Conservation (phyloP, 2,888 invertebrate species). For the Elegia similella region DNA sequence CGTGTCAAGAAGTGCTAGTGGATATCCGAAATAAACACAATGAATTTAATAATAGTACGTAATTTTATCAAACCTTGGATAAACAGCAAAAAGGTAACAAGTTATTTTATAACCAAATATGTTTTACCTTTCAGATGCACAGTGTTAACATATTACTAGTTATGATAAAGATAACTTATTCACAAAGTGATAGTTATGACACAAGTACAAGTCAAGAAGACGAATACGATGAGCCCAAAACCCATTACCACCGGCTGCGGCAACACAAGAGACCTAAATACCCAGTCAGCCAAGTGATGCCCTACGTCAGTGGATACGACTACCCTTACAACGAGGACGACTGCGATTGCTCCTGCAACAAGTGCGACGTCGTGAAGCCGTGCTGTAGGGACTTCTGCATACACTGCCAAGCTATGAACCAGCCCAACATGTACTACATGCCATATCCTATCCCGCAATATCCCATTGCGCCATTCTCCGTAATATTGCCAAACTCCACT, state of each 20-base stretch:
- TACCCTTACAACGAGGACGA: constrained; percentile 35
- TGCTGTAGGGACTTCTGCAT: constrained; percentile 41
- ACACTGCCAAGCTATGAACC: constrained; percentile 27
- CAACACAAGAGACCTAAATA: not conserved
- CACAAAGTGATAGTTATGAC: constrained; percentile 2
- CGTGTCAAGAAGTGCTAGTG: not conserved
- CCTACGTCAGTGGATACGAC: constrained; percentile 13
- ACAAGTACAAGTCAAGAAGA: not conserved
- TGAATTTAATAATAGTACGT: constrained; percentile 10
- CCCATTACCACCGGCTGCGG: constrained; percentile 2
- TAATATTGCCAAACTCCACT: not conserved
- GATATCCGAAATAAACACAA: not conserved
- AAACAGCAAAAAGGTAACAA: not conserved
- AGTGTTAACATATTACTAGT: not conserved
- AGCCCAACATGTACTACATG: constrained; percentile 34
- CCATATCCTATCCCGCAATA: constrained; percentile 42
- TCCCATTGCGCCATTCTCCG: not conserved
- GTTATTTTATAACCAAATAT: not conserved
- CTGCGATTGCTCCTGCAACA: constrained; percentile 39
- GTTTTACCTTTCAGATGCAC: not conserved
- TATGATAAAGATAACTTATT: not conserved
- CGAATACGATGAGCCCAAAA: constrained; percentile 3
- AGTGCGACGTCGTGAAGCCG: constrained; percentile 34
- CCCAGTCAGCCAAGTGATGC: not conserved
- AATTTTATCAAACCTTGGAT: not conserved